Conservation (phyloP, 2,797 vertebrate genomes). For the Pantherophis alleghaniensis region DNA sequence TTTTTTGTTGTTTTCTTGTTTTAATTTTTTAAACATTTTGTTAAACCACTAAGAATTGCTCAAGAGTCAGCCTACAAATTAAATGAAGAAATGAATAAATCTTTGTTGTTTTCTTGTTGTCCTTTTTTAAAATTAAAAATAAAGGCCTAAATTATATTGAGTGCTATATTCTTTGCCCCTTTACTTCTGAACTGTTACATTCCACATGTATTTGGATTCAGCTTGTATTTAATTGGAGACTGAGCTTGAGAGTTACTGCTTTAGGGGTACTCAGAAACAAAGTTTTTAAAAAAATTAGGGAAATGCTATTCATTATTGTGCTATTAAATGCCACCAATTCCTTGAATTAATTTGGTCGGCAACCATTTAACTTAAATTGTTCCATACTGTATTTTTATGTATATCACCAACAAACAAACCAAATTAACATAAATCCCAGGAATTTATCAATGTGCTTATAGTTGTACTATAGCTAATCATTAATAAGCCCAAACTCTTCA, state of each 20-base stretch:
- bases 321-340: not conserved
- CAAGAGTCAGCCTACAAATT: not conserved
- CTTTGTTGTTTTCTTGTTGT: not conserved
- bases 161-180: conserved; percentile 11
- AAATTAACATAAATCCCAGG: not conserved
- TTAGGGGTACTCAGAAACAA: not conserved
- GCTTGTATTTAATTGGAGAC: not conserved
- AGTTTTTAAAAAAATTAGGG: not conserved
- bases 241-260: not conserved
- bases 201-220: not conserved
- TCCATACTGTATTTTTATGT: not conserved
- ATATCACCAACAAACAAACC: not conserved
- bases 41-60: not conserved
- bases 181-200: not conserved
- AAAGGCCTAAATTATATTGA: not conserved
- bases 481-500: not conserved
- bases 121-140: not conserved
- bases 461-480: not conserved
- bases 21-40: not conserved
- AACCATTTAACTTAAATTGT: not conserved
- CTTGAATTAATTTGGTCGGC: not conserved
- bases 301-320: not conserved
- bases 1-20: not conserved
- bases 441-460: not conserved
- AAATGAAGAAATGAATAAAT: not conserved